These are phyloP conservation scores for Rhodeus uyekii DNA, from an alignment of 2,797 vertebrate genomes.

Conservation along the genomic window DNA sequence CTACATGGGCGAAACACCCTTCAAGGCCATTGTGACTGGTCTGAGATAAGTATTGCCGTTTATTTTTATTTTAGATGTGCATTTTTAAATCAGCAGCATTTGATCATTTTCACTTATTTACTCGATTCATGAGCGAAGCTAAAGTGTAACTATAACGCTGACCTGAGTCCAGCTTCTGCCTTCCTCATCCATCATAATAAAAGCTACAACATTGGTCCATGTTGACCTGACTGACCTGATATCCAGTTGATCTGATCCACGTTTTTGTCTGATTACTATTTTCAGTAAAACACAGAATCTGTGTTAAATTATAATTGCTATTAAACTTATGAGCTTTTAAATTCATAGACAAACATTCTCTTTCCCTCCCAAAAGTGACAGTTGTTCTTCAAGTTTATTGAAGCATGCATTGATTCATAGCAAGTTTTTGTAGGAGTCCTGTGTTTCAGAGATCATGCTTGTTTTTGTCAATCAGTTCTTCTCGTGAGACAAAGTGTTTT, in stretches of 20 bases:
- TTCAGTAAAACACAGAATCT: neutral
- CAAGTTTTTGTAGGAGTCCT: too few species aligned
- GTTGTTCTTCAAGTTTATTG: too few species aligned
- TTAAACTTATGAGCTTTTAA: neutral
- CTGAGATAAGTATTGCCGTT: constrained; percentile 1
- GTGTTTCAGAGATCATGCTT: neutral
- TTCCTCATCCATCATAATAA: neutral
- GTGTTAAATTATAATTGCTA: neutral
- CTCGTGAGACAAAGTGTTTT: neutral
- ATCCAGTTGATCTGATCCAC: too few species aligned
- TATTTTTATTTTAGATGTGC: neutral
- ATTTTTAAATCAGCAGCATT: neutral
- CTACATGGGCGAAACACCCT: constrained; percentile 2
- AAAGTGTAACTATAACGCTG: neutral
- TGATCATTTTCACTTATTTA: neutral
- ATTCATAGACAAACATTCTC: neutral
- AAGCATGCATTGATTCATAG: neutral
- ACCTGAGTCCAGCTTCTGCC: too few species aligned
- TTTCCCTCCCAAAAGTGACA: neutral
- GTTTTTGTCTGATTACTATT: neutral
- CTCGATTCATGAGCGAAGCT: neutral
- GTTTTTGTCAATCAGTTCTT: neutral
- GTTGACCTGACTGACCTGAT: neutral
- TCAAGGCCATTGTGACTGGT: neutral
- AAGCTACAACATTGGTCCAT: neutral